A percentile compares a stretch with the other conserved stretches of the same genome.
These are phyloP conservation scores for Pantherophis vulpinus DNA, from an alignment of 2,797 vertebrate species.

Conservation along the genomic window DNA sequence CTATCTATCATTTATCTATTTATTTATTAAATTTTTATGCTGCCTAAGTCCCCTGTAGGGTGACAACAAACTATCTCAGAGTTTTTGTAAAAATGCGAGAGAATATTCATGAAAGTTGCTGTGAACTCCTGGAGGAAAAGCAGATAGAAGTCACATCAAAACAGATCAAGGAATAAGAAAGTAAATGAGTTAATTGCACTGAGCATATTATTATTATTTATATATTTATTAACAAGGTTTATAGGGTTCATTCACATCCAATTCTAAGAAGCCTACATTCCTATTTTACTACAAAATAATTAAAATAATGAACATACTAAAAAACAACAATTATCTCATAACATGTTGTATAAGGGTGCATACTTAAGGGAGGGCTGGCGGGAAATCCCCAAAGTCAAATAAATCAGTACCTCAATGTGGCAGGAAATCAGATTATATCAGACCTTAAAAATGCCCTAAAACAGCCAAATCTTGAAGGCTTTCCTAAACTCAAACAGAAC, in stretches of 20 bases:
- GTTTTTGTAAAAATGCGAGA: background rate
- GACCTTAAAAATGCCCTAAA: too few relatives aligned
- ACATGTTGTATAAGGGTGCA: background rate
- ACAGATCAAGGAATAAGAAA: background rate
- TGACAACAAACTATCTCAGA: background rate
- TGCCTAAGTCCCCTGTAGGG: too few relatives aligned
- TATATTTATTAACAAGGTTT: background rate
- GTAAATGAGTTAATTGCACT: background rate
- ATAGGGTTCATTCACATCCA: background rate
- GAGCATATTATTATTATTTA: background rate
- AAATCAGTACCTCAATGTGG: background rate
- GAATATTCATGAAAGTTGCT: background rate
- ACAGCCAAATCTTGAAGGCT: too few relatives aligned
- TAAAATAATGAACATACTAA: background rate
- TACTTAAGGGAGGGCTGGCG: background rate
- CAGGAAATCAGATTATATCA: background rate
- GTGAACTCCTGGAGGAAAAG: background rate
- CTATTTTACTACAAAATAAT: background rate
- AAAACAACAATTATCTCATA: background rate
- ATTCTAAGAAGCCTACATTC: background rate
- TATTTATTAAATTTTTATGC: too few relatives aligned
- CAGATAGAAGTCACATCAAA: background rate
- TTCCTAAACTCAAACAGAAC: too few relatives aligned
- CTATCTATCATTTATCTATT: too few relatives aligned
- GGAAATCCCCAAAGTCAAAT: background rate